phyloP scores from a whole-genome alignment of 2,888 invertebrate species.

The Trissolcus brochymenae region DNA sequence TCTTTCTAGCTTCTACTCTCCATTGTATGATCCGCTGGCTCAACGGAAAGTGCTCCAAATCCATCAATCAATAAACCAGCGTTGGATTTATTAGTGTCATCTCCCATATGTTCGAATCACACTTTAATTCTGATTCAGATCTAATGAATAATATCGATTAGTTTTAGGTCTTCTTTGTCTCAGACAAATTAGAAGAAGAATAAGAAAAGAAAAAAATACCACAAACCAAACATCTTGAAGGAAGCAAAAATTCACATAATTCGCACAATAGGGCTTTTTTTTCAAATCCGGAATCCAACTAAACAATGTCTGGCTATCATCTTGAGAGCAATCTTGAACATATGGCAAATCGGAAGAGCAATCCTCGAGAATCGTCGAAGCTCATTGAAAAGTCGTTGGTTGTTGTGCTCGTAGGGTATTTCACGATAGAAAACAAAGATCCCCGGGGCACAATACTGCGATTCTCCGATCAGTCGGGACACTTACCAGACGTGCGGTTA shows the following conservation, averaged over 20 bases:
- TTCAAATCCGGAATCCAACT: conserved; percentile 3
- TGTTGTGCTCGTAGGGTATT: conserved; percentile 20
- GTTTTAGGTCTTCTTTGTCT: too few relatives aligned
- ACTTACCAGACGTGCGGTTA: conserved; percentile 63
- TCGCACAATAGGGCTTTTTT: conserved; percentile 7
- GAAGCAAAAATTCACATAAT: too few relatives aligned
- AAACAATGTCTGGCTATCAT: too few relatives aligned
- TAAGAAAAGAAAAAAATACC: too few relatives aligned
- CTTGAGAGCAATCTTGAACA: conserved; percentile 16
- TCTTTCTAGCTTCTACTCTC: conserved; percentile 24
- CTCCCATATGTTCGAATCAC: conserved; percentile 6
- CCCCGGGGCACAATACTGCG: conserved; percentile 23
- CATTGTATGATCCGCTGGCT: conserved; percentile 16
- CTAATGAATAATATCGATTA: too few relatives aligned
- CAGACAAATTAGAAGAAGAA: too few relatives aligned
- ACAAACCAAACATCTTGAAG: too few relatives aligned
- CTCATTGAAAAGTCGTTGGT: conserved; percentile 37
- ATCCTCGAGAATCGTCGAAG: conserved; percentile 19
- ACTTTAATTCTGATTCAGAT: too few relatives aligned
- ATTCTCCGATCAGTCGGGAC: conserved; percentile 28
- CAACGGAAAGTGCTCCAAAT: conserved; percentile 42
- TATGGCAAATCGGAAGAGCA: conserved; percentile 31
- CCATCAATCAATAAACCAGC: conserved; percentile 36
- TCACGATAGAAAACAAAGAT: conserved; percentile 46
- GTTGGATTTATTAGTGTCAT: conserved; percentile 11